phyloP scores from a whole-genome alignment of 92 coral and sea anemone genomes.

The Pocillopora grandis region DNA sequence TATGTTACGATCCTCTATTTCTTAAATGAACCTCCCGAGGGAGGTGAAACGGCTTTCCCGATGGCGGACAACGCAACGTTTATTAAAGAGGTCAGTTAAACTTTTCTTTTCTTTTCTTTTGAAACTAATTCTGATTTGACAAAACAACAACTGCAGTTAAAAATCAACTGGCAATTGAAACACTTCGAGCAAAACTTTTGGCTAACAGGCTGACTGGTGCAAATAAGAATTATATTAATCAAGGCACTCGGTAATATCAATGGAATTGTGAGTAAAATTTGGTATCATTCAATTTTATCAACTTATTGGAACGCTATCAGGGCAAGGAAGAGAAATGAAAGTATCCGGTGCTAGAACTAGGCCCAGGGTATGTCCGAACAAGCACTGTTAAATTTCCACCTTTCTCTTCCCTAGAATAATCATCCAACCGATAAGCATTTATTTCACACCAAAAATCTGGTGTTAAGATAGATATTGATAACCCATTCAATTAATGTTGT shows the following conservation, averaged over 20 bases:
- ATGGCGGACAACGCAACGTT: slow-evolving; percentile 91
- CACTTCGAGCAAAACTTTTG: not conserved
- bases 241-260: too few species aligned
- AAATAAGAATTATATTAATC: too few species aligned
- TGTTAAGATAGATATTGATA: too few species aligned
- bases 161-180: not conserved
- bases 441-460: too few species aligned
- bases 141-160: too few species aligned
- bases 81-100: slow-evolving; percentile 52
- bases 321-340: too few species aligned
- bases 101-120: too few species aligned
- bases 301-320: too few species aligned
- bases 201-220: too few species aligned
- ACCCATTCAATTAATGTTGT: not conserved
- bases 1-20: slow-evolving; percentile 89
- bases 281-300: too few species aligned
- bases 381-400: not conserved
- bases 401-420: not conserved
- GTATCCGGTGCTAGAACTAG: too few species aligned
- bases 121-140: not conserved
- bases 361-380: not conserved
- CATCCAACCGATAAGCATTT: not conserved
- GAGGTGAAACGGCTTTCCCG: slow-evolving; percentile 99
- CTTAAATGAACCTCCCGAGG: slow-evolving; percentile 84
- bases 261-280: too few species aligned